phyloP scores from a whole-genome alignment of 2,888 invertebrate species.

The Agapostemon virescens region DNA sequence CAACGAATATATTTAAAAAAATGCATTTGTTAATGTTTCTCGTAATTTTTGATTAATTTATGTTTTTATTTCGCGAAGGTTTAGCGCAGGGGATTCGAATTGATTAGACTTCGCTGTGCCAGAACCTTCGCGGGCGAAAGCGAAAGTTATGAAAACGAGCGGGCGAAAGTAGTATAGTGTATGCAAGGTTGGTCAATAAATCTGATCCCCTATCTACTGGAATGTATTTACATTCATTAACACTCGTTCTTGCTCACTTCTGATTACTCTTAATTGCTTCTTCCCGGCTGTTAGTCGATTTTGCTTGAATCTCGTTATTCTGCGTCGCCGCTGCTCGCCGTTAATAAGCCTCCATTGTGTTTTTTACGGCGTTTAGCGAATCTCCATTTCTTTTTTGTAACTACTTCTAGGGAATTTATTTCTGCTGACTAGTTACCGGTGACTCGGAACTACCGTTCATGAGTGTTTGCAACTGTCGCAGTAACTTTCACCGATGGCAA shows the following conservation, averaged over 20 bases:
- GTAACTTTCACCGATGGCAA: too few relatives aligned
- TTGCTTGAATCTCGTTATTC: background rate
- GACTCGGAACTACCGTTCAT: background rate
- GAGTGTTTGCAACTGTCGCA: too few relatives aligned
- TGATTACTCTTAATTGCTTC: conserved; percentile 10
- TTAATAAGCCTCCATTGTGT: background rate
- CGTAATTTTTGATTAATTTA: too few relatives aligned
- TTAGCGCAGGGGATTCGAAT: background rate
- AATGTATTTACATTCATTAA: conserved; percentile 10
- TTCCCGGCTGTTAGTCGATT: conserved; percentile 3
- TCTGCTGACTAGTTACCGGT: background rate
- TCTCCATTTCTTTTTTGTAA: background rate
- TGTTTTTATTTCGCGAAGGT: too few relatives aligned
- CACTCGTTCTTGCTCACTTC: conserved; percentile 9
- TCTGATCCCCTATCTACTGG: conserved; percentile 4
- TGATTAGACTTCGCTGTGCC: background rate
- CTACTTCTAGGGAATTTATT: background rate
- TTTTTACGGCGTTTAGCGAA: background rate
- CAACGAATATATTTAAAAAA: too few relatives aligned
- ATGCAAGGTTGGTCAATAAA: conserved; percentile 5
- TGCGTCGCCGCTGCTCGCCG: background rate
- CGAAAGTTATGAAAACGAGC: conserved; percentile 6
- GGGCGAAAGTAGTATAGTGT: background rate
- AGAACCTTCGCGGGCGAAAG: background rate
- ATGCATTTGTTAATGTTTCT: too few relatives aligned